Conservation (phyloP, 2,888 invertebrate genomes). For the Pinctada fucata region DNA sequence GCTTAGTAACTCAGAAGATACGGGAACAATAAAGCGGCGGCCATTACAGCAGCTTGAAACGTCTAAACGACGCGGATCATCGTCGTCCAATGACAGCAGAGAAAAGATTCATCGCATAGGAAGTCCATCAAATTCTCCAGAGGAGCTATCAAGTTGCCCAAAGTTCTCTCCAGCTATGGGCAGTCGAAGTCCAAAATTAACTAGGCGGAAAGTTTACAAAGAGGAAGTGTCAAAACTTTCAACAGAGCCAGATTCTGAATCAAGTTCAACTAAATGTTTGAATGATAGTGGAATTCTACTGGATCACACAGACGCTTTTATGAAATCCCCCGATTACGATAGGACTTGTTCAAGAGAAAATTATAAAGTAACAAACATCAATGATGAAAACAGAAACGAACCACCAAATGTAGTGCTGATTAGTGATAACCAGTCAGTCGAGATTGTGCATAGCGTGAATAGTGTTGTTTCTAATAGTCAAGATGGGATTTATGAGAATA, state of each 20-base stretch:
- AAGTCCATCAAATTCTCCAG: conserved; percentile 20
- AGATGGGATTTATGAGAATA: conserved; percentile 27
- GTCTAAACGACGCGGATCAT: conserved; percentile 7
- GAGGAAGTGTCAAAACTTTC: conserved; percentile 16
- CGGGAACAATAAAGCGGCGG: conserved; percentile 73
- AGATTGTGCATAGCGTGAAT: neutral
- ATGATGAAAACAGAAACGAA: neutral
- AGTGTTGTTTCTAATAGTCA: conserved; percentile 3
- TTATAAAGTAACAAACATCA: neutral
- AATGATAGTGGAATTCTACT: neutral
- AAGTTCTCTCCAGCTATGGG: conserved; percentile 39
- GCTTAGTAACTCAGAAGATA: conserved; percentile 66
- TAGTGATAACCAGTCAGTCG: neutral
- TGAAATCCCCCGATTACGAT: neutral
- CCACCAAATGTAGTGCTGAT: neutral
- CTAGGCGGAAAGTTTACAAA: conserved; percentile 18
- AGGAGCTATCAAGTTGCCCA: conserved; percentile 27
- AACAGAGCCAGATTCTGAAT: neutral
- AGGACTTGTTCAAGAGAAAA: neutral
- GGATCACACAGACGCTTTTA: no score
- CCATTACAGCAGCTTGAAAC: conserved; percentile 41
- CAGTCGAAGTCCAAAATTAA: conserved; percentile 38
- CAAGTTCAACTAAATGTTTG: neutral
- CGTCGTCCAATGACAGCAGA: conserved; percentile 42
- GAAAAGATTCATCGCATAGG: conserved; percentile 26